Conservation (phyloP, 1,140 invertebrate genomes). For the Brevipalpus yothersi region DNA sequence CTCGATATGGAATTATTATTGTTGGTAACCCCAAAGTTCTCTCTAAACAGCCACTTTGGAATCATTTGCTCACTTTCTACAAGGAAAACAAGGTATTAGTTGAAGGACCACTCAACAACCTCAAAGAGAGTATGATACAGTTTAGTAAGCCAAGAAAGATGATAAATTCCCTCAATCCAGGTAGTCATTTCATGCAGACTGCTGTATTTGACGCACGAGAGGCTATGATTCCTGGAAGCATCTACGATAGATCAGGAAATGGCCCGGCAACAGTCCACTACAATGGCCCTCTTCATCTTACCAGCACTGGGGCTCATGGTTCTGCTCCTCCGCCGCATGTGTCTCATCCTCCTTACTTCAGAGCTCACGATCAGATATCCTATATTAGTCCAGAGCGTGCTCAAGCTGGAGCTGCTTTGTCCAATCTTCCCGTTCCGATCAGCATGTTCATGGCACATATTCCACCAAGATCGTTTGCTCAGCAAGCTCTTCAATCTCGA, state of each 20-base stretch:
- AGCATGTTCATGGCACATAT: conserved; percentile 83
- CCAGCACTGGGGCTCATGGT: not conserved
- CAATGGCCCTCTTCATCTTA: not conserved
- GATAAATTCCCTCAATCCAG: conserved; percentile 75
- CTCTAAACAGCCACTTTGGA: conserved; percentile 94
- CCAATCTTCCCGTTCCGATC: conserved; percentile 48
- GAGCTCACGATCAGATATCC: conserved; percentile 66
- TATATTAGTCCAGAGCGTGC: conserved; percentile 69
- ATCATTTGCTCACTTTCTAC: conserved; percentile 88
- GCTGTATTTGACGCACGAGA: conserved; percentile 63
- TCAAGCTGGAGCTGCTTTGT: conserved; percentile 30
- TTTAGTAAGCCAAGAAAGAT: conserved; percentile 81
- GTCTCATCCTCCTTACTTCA: conserved; percentile 15
- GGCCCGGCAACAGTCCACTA: not conserved
- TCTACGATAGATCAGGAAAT: conserved; percentile 39
- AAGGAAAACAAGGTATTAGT: conserved; percentile 93
- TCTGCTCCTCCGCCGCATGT: not conserved
- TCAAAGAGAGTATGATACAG: conserved; percentile 88
- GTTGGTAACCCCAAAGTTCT: conserved; percentile 97
- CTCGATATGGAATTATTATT: conserved; percentile 93
- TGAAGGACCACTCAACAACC: conserved; percentile 87
- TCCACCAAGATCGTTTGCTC: conserved; percentile 46
- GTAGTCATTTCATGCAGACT: conserved; percentile 87
- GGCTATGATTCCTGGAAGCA: conserved; percentile 49
- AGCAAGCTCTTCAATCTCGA: not conserved